phyloP scores from a whole-genome alignment of 1,140 invertebrate species.

The Anastatus disparis region DNA sequence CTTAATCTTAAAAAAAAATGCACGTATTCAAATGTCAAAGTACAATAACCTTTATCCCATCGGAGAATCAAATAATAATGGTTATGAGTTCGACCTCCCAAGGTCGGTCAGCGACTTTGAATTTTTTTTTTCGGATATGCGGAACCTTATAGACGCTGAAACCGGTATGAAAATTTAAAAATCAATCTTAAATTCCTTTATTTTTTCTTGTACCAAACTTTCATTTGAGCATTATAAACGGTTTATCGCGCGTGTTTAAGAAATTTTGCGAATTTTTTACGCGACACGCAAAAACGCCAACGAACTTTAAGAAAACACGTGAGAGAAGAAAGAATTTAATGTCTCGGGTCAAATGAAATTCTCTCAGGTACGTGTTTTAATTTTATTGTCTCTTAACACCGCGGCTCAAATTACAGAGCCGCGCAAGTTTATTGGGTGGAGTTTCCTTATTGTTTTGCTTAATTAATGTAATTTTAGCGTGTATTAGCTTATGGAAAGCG shows the following conservation, averaged over 20 bases:
- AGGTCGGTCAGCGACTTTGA: conserved; percentile 19
- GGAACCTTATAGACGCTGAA: too few relatives aligned
- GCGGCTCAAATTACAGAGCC: not conserved
- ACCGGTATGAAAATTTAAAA: not conserved
- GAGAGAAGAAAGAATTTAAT: not conserved
- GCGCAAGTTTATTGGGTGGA: not conserved
- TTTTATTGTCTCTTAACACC: not conserved
- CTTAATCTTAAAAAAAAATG: too few relatives aligned
- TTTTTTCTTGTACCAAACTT: too few relatives aligned
- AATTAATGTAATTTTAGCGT: not conserved
- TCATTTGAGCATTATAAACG: too few relatives aligned
- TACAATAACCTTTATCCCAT: too few relatives aligned
- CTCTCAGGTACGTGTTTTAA: not conserved
- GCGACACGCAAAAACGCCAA: too few relatives aligned
- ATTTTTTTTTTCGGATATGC: too few relatives aligned
- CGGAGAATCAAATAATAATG: too few relatives aligned
- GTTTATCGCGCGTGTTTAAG: not conserved
- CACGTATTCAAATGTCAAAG: too few relatives aligned
- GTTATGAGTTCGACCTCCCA: conserved; percentile 23
- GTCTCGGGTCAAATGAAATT: not conserved
- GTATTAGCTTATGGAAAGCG: not conserved
- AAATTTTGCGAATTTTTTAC: conserved; percentile 6
- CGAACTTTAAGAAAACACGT: too few relatives aligned
- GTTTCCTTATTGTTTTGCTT: not conserved
- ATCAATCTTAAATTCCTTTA: too few relatives aligned